Evolutionary conservation across 2,797 vertebrate genomes (phyloP), one percentile per base, ranked within the genome.

Genomic region (Danio albolineatus): DNA sequence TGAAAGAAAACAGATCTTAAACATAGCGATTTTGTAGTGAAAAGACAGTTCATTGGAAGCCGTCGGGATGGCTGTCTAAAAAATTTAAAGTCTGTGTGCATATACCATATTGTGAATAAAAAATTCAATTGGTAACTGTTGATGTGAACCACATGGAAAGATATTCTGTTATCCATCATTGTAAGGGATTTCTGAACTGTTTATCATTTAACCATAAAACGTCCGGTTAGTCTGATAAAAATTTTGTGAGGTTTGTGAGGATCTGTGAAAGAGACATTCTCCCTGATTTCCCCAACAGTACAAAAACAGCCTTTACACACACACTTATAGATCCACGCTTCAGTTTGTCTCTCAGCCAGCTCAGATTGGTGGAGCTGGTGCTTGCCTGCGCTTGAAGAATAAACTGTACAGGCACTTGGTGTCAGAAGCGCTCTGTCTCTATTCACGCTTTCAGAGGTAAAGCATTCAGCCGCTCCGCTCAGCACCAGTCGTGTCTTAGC

Each of bases 361-460:
- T 64, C 44, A 48, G 82, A 56, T 73, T 83, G 73, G 77, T 54
- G 13, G 62, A 71, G 73, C 76, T 84, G 59, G 64, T 83, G 61
- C 79, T 79, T 73, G 76, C 67, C 56, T 82, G 79, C 19, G 60
- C 82, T 87, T 87, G 78, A 88, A 85, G 83, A 88, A 85, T 83
- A 85, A 84, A 86, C 81, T 49, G 72, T 78, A 75, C 86, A 85
- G 85, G 82, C 81, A 85, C 78, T 83, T 67, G 70, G 71, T 81
- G 80, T 87, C 84, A 86, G 81, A 81, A 79, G 54, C 79, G 73
- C 78, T 85, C 83, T 78, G 84, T 85, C 74, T 86, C 83, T 79
- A 83, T 74, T 82, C 75, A 21, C 57, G 66, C 79, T 65, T 69
- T 83, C 80, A 85, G 78, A 84, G 80, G 82, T 82, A 82, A 84